Percentiles rank a stretch among this genome's conserved stretches.
phyloP scores from a whole-genome alignment of 2,113 vertebrate genomes.

The Amphilophus citrinellus region DNA sequence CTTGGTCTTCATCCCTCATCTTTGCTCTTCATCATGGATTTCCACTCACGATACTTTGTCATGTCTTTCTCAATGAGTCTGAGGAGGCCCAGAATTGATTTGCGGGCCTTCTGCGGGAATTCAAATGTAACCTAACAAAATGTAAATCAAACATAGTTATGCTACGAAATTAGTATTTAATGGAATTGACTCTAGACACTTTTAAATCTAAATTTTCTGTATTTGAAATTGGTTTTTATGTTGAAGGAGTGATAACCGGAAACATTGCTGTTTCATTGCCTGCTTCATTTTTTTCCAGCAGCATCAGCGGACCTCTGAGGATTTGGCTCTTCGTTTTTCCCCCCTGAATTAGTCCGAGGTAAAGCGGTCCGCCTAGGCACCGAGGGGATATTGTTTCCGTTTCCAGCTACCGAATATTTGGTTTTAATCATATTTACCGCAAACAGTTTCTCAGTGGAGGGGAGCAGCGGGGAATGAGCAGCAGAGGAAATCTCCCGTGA shows the following conservation, averaged over 20 bases:
- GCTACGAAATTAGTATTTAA: no score
- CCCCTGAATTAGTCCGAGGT: neutral
- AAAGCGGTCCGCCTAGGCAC: neutral
- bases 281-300: neutral
- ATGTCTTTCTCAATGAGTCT: no score
- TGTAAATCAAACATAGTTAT: no score
- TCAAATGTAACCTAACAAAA: no score
- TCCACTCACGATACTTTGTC: no score
- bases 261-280: neutral
- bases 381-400: neutral
- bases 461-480: constrained; percentile 37
- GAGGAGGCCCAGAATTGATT: no score
- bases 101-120: no score
- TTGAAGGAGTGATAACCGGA: constrained; percentile 8
- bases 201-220: no score
- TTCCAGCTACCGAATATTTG: neutral
- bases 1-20: no score
- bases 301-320: neutral
- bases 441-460: neutral
- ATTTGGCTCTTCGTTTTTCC: neutral
- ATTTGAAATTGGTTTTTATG: constrained; percentile 23
- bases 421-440: neutral
- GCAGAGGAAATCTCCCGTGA: constrained; percentile 36
- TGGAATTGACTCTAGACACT: no score
- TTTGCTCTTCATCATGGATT: no score